These are phyloP conservation scores for Rhagium mordax DNA, from an alignment of 2,888 invertebrate genomes.

Conservation along the genomic window DNA sequence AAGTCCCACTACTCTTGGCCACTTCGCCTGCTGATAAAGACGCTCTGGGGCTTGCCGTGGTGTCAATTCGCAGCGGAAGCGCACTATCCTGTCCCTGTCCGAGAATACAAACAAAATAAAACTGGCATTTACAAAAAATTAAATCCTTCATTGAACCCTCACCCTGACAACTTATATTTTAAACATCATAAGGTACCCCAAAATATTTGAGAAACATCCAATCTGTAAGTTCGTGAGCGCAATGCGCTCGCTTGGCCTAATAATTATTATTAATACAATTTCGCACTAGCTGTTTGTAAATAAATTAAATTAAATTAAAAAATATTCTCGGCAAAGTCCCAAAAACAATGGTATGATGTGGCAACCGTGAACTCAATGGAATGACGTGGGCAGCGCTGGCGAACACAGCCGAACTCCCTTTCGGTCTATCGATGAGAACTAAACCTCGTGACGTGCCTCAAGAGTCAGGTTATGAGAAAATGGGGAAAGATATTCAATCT, in stretches of 20 bases:
- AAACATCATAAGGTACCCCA: too few species aligned
- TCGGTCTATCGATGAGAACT: neutral
- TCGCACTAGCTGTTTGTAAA: too few species aligned
- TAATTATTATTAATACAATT: neutral
- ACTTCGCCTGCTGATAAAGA: constrained; percentile 8
- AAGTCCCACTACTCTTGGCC: constrained; percentile 1
- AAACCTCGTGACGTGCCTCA: neutral
- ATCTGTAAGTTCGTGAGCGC: neutral
- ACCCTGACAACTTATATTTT: too few species aligned
- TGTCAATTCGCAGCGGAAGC: neutral
- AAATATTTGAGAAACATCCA: neutral
- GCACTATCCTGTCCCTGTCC: neutral
- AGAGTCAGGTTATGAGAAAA: neutral
- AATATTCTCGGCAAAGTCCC: neutral
- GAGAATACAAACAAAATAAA: neutral
- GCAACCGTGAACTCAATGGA: neutral
- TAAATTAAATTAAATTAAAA: neutral
- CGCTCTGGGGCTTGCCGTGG: neutral
- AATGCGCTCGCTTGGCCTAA: neutral
- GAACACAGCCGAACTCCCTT: neutral
- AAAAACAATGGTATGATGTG: neutral
- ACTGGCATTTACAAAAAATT: too few species aligned
- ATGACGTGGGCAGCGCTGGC: constrained; percentile 3
- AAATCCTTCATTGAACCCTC: too few species aligned
- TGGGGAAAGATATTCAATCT: neutral